Evolutionary conservation across 2,113 vertebrate genomes (phyloP).

Genomic region (Ancistrus triradiatus): DNA sequence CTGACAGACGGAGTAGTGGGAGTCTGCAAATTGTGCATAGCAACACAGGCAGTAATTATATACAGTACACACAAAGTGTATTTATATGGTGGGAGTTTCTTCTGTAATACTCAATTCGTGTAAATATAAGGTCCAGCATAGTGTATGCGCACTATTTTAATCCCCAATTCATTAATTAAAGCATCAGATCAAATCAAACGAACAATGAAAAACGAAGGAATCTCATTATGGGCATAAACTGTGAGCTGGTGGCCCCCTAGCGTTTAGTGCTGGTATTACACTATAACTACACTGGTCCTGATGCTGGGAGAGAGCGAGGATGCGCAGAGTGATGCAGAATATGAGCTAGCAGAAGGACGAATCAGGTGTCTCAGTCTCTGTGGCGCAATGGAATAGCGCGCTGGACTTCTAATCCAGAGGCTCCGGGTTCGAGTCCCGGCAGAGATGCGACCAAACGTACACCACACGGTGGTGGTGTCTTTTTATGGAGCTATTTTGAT

Average conservation of each 20-base stretch:
- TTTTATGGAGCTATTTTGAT: not conserved
- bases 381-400: constrained; percentile 99
- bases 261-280: constrained; percentile 11
- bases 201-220: too few relatives aligned
- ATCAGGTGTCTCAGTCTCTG: constrained; percentile 77
- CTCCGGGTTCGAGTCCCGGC: constrained; percentile 99
- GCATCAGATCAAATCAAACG: too few relatives aligned
- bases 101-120: too few relatives aligned
- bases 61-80: too few relatives aligned
- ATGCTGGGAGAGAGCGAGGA: constrained; percentile 63
- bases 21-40: too few relatives aligned
- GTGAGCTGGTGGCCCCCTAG: constrained; percentile 55
- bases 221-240: constrained; percentile 31
- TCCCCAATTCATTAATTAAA: too few relatives aligned
- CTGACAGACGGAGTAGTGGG: too few relatives aligned
- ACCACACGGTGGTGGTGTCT: not conserved
- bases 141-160: too few relatives aligned
- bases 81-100: too few relatives aligned
- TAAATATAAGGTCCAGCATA: too few relatives aligned
- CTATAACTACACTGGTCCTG: constrained; percentile 63
- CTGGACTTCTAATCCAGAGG: constrained; percentile 99
- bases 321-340: constrained; percentile 51
- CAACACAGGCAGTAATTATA: too few relatives aligned
- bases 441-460: constrained; percentile 81
- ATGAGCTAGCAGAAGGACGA: constrained; percentile 53